Base-by-base conservation (phyloP, 2,113 vertebrate species). In the Lagopus leucura region DNA sequence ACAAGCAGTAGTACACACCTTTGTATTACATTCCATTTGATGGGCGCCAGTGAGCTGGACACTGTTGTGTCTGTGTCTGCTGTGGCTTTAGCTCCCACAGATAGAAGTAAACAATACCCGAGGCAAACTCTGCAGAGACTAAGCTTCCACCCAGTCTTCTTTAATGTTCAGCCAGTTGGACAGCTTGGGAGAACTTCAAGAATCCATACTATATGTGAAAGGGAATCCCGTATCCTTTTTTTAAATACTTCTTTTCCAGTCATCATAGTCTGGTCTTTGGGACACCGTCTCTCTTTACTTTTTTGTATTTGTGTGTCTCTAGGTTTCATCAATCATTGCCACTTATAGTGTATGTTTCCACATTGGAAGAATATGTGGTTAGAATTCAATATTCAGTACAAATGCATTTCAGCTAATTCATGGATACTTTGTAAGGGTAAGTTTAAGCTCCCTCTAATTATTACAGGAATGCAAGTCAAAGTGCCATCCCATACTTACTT, bases 31-130 rank as follows among this genome's bases (percentile, higher is more conserved):
- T 96, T 88, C 66, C 61, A 70, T 76, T 92, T 84, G 82, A 85
- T 52, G 74, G 86, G 58, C 34, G 74, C 66, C 86, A 94, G 74
- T 47, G 34, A 71, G 71, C 87, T 91, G 96, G 86, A 85, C 89
- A 75, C 50, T 65, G 60, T 96, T 94, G 95, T 87, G 83, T 88
- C 87, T 89, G 72, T 58, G 79, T 89, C 66, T 60, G 83, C 71
- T 87, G 60, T 84, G 42, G 81, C 77, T 94, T 96, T 52, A 93
- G 63, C 91, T 92, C 86, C 36, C 34, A 89, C 82, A 89, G 40
- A 75, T 64, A 82, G 84, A 90, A 93, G 92, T 90, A 94, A 95
- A 92, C 60, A 88, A 92, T 82, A 89, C 67, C 34, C 69, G 80
- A 78, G 82, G 70, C 80, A 71, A 91, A 88, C 36, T 93, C 48